Evolutionary conservation across 2,888 invertebrate genomes (phyloP), one percentile per base, ranked within the genome.

Genomic region (Drosophila merina): DNA sequence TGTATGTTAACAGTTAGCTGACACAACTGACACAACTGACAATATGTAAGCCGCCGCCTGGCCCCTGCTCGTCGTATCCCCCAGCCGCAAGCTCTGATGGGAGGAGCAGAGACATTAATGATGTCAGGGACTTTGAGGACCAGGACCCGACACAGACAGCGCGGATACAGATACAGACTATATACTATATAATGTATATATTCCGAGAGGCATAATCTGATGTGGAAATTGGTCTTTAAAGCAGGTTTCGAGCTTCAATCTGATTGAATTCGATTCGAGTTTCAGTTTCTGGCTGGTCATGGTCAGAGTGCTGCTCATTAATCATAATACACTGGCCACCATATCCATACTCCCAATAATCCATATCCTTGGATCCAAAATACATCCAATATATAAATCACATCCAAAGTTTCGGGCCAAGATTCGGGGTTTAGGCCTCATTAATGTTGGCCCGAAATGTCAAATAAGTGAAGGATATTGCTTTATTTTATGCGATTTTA

Each of bases 381-480:
- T 33, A 33, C 9, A 36, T 12, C 4, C 36, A n/a, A 28, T 36
- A n/a, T 36, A 36, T 36, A n/a, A 33, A 33, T 33, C 33, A 33
- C 33, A 33, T 33, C 33, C n/a, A 4, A 4, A 1, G 26, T 56
- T 48, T 36, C 10, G 44, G 38, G 10, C 38, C 10, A 48, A 8
- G 28, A 14, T 14, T 5, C 26, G 10, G 40, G 40, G 57, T 9
- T 60, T 48, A 14, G 60, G 62, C 62, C 62, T 62, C 62, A 62
- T 60, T 60, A 62, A 31, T 49, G 48, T 48, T 4, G 38, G 48
- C 52, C 50, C 57, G 44, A 79, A 86, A 86, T 80, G 76, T 83
- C 80, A 83, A 86, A 83, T 86, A 86, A 86, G 72, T 83, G 86
- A 86, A 76, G 86, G 83, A 83, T 83, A 83, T 84, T 86, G 80